A percentile compares a stretch with the other conserved stretches of the same genome.
Conservation (phyloP, 2,797 vertebrate species). For the Macroramphosus scolopax region DNA sequence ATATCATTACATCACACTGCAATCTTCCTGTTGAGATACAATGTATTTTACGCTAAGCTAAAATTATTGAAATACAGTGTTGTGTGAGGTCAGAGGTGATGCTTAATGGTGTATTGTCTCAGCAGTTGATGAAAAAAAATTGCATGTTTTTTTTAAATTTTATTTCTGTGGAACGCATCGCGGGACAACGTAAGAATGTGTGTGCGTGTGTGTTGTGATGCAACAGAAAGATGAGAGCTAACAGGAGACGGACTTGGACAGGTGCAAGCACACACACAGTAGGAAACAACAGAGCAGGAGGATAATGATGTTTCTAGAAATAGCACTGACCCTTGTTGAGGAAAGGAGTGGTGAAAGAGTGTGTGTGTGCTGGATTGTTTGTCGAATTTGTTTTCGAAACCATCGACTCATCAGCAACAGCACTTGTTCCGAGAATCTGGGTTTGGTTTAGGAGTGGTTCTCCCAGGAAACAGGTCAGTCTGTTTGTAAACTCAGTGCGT, state of each 20-base stretch:
- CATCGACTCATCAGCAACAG: conserved; percentile 8
- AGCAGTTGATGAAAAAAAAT: too few relatives aligned
- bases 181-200: background rate
- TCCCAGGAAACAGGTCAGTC: conserved; percentile 47
- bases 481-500: conserved; percentile 1
- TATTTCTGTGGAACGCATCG: background rate
- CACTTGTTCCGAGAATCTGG: conserved; percentile 24
- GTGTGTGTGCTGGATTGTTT: conserved; percentile 16
- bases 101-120: too few relatives aligned
- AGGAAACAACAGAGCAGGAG: conserved; percentile 57
- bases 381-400: conserved; percentile 8
- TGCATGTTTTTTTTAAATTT: too few relatives aligned
- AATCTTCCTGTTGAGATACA: too few relatives aligned
- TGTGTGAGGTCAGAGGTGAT: too few relatives aligned
- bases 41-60: too few relatives aligned
- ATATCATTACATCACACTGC: too few relatives aligned
- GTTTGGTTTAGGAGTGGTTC: conserved; percentile 23
- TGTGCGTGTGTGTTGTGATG: conserved; percentile 27
- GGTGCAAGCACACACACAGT: conserved; percentile 54
- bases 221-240: conserved; percentile 19
- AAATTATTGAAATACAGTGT: too few relatives aligned
- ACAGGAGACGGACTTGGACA: conserved; percentile 58
- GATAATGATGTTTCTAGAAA: conserved; percentile 68
- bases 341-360: conserved; percentile 12
- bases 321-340: conserved; percentile 57